Percentiles rank a stretch among this genome's conserved stretches.
Conservation (phyloP, 2,113 vertebrate species). For the Stegostoma tigrinum region DNA sequence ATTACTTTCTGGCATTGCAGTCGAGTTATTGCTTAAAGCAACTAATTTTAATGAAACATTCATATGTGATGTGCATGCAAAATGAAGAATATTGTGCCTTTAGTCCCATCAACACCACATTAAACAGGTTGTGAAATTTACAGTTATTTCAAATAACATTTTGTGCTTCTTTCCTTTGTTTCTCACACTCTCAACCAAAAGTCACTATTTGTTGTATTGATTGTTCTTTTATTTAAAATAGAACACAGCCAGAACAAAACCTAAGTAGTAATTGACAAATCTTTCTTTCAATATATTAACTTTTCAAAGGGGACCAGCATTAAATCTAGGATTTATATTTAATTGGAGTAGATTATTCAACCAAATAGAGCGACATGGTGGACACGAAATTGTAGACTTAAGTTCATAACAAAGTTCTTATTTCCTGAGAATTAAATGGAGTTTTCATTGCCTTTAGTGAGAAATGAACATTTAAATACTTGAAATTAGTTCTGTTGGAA, state of each 20-base stretch:
- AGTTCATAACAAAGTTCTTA: constrained; percentile 14
- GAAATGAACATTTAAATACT: neutral
- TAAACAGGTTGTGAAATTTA: neutral
- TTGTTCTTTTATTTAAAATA: neutral
- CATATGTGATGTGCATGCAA: neutral
- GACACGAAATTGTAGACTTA: constrained; percentile 30
- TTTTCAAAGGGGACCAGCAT: neutral
- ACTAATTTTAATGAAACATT: neutral
- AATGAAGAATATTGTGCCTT: neutral
- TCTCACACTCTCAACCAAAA: neutral
- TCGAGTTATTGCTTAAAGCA: neutral
- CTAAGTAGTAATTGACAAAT: neutral
- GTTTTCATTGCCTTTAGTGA: constrained; percentile 16
- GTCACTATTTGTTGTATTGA: neutral
- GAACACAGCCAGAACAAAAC: neutral
- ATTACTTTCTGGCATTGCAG: neutral
- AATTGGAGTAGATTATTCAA: constrained; percentile 2
- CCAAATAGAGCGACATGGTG: neutral
- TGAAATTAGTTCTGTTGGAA: neutral
- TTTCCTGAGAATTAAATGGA: constrained; percentile 14
- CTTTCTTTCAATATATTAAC: neutral
- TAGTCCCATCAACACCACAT: neutral
- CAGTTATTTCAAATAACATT: neutral
- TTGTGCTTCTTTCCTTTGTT: neutral
- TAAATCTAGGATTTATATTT: neutral